Percentiles rank a stretch among this genome's conserved stretches.
These are phyloP conservation scores for Halcyon badia DNA, from an alignment of 2,797 vertebrate species.

Conservation along the genomic window DNA sequence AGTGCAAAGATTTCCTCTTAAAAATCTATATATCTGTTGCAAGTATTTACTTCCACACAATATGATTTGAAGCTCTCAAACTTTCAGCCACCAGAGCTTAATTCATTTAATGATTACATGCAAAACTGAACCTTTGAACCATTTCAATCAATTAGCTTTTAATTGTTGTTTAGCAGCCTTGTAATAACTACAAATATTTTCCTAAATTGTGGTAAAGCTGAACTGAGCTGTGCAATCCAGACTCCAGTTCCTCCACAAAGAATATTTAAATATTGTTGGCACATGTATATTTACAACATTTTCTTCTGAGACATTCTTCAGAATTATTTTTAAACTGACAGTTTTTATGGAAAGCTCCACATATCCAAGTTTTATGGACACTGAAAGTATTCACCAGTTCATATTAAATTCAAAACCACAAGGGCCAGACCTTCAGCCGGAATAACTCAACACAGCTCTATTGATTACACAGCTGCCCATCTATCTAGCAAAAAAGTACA, in stretches of 20 bases:
- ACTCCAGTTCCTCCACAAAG: constrained; percentile 36
- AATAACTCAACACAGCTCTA: neutral
- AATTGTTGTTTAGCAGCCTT: constrained; percentile 34
- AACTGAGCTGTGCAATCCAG: neutral
- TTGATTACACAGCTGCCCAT: neutral
- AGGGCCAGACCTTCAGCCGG: neutral
- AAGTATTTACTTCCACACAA: neutral
- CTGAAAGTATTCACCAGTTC: neutral
- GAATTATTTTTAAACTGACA: constrained; percentile 21
- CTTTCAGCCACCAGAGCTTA: neutral
- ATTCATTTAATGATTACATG: constrained; percentile 29
- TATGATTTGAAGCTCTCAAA: constrained; percentile 20
- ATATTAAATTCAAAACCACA: neutral
- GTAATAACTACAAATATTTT: constrained; percentile 33
- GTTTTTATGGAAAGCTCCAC: neutral
- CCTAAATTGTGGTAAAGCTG: neutral
- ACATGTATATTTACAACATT: neutral
- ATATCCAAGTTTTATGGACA: neutral
- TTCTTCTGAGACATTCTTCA: constrained; percentile 20
- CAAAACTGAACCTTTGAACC: constrained; percentile 18
- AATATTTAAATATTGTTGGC: constrained; percentile 15
- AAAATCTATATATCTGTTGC: neutral
- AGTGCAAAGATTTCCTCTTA: neutral
- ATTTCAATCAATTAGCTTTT: constrained; percentile 53
- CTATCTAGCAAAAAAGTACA: neutral